phyloP scores from a whole-genome alignment of 2,113 vertebrate species.

The Speoplatyrhinus poulsoni region DNA sequence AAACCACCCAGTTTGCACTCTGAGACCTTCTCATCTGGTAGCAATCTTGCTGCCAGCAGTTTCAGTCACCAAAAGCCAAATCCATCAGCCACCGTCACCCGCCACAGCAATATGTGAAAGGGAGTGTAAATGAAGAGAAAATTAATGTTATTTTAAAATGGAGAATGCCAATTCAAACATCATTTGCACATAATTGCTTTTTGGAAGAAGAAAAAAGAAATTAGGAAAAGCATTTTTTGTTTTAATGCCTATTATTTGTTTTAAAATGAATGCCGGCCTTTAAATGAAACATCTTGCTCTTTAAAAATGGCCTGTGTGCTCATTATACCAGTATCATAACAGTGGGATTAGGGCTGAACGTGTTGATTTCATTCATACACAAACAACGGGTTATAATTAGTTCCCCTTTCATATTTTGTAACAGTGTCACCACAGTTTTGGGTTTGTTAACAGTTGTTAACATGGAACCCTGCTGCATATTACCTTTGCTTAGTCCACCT shows the following conservation, averaged over 20 bases:
- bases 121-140: slow-evolving; percentile 53
- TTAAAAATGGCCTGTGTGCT: slow-evolving; percentile 41
- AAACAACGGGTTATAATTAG: too few relatives aligned
- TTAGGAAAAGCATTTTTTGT: slow-evolving; percentile 39
- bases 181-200: slow-evolving; percentile 65
- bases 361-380: slow-evolving; percentile 18
- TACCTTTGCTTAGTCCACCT: too few relatives aligned
- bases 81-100: slow-evolving; percentile 78
- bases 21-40: slow-evolving; percentile 80
- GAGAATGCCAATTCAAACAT: slow-evolving; percentile 69
- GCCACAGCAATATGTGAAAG: slow-evolving; percentile 56
- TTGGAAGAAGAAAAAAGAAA: slow-evolving; percentile 35
- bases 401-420: too few relatives aligned
- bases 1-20: slow-evolving; percentile 57
- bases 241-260: slow-evolving; percentile 58
- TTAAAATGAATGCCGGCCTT: slow-evolving; percentile 46
- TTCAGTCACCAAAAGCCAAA: slow-evolving; percentile 74
- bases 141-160: slow-evolving; percentile 74
- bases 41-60: slow-evolving; percentile 70
- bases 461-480: too few relatives aligned
- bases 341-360: slow-evolving; percentile 57
- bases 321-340: slow-evolving; percentile 60
- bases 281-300: slow-evolving; percentile 50
- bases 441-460: too few relatives aligned
- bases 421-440: too few relatives aligned